A percentile compares a stretch with the other conserved stretches of the same genome.
These are phyloP conservation scores for Drosophila parvula DNA, from an alignment of 1,140 invertebrate species.

Conservation along the genomic window DNA sequence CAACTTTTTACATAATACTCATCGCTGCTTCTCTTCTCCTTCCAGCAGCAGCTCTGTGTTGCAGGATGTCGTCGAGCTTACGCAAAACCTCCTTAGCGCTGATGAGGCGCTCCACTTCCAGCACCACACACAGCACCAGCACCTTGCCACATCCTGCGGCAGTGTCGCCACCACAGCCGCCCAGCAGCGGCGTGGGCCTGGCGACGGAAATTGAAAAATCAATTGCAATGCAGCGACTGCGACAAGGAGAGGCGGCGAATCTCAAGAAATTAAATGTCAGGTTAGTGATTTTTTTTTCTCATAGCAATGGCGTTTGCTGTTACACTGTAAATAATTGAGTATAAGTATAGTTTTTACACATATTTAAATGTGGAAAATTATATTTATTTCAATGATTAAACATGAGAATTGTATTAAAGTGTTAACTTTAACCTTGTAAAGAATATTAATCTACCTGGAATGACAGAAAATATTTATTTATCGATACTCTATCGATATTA, in stretches of 20 bases:
- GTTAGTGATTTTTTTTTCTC: conserved; percentile 45
- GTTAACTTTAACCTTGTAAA: too few species aligned
- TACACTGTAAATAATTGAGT: background rate
- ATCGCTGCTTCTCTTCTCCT: background rate
- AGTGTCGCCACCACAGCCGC: conserved; percentile 36
- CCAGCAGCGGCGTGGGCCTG: conserved; percentile 62
- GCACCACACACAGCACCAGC: conserved; percentile 14
- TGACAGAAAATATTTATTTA: too few species aligned
- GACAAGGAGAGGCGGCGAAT: conserved; percentile 23
- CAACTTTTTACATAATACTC: conserved; percentile 45
- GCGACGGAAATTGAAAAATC: conserved; percentile 79
- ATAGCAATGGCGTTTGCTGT: background rate
- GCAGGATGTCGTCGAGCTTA: conserved; percentile 78
- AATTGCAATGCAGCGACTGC: conserved; percentile 64
- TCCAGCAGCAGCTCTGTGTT: conserved; percentile 4
- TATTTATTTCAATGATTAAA: background rate
- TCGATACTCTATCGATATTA: too few species aligned
- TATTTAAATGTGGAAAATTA: background rate
- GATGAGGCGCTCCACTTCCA: conserved; percentile 70
- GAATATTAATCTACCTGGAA: too few species aligned
- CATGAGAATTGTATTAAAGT: background rate
- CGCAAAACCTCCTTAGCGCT: conserved; percentile 67
- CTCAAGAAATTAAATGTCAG: conserved; percentile 50
- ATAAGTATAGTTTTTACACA: background rate
- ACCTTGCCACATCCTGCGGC: conserved; percentile 33